Percentiles rank a stretch among this genome's conserved stretches.
Evolutionary conservation across 2,113 vertebrate species (phyloP).

Genomic region (Cygnus buccinator): DNA sequence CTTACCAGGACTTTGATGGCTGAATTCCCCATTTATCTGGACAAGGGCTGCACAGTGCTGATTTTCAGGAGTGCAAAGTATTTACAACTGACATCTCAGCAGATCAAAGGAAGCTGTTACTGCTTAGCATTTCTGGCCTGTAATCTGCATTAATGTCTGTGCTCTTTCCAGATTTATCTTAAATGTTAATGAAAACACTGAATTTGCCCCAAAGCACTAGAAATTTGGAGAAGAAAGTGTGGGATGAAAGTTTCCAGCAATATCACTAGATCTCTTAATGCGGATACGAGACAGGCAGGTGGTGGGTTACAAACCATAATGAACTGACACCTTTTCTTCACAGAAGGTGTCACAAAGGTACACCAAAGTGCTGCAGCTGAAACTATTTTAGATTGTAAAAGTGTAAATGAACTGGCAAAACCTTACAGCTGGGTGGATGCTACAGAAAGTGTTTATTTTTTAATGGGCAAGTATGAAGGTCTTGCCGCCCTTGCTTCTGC

Average conservation of each 20-base stretch:
- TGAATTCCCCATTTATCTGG: background rate
- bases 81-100: slow-evolving; percentile 21
- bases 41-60: background rate
- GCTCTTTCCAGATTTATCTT: slow-evolving; percentile 56
- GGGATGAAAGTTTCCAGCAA: background rate
- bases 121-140: slow-evolving; percentile 52
- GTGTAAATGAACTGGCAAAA: background rate
- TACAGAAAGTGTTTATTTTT: background rate
- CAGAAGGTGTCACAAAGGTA: slow-evolving; percentile 10
- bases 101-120: slow-evolving; percentile 55
- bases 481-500: background rate
- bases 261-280: background rate
- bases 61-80: slow-evolving; percentile 23
- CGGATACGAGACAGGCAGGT: background rate
- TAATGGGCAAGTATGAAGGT: background rate
- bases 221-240: slow-evolving; percentile 1
- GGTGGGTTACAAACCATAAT: background rate
- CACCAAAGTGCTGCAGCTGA: background rate
- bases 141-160: slow-evolving; percentile 46
- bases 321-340: background rate
- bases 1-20: background rate
- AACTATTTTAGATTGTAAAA: background rate
- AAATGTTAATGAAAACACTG: slow-evolving; percentile 62
- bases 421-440: background rate
- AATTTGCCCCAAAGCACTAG: slow-evolving; percentile 49